Evolutionary conservation across 2,888 invertebrate species (phyloP).

Genomic region (Malachius bipustulatus): DNA sequence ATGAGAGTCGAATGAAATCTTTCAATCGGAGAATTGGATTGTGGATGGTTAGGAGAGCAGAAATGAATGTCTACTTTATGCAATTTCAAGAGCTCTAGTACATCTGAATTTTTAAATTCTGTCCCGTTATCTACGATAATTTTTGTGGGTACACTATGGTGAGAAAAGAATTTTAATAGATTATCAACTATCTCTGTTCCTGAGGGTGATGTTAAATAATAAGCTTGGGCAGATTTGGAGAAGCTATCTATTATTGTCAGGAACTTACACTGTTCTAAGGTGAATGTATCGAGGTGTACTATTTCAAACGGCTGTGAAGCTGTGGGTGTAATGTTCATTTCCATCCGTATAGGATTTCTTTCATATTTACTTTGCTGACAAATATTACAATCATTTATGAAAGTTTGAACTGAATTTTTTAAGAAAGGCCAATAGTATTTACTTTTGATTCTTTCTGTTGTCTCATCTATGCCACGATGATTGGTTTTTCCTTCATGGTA

Average conservation of each 20-base stretch:
- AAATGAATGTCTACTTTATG: not conserved
- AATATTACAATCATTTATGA: too few relatives aligned
- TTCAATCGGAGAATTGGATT: too few relatives aligned
- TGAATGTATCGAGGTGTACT: not conserved
- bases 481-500: too few relatives aligned
- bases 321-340: not conserved
- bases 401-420: too few relatives aligned
- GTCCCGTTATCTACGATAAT: not conserved
- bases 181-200: too few relatives aligned
- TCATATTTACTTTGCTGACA: conserved; percentile 1
- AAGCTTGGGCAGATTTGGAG: not conserved
- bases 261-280: not conserved
- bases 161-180: not conserved
- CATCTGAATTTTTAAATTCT: not conserved
- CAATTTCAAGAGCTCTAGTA: not conserved
- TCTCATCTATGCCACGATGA: too few relatives aligned
- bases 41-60: too few relatives aligned
- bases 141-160: not conserved
- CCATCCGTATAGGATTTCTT: not conserved
- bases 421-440: too few relatives aligned
- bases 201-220: not conserved
- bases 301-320: not conserved
- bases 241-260: conserved; percentile 1
- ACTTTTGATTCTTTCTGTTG: too few relatives aligned
- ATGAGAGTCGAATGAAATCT: too few relatives aligned